A percentile compares a stretch with the other conserved stretches of the same genome.
These are phyloP conservation scores for Apus apus DNA, from an alignment of 2,113 vertebrate genomes.

Conservation along the genomic window DNA sequence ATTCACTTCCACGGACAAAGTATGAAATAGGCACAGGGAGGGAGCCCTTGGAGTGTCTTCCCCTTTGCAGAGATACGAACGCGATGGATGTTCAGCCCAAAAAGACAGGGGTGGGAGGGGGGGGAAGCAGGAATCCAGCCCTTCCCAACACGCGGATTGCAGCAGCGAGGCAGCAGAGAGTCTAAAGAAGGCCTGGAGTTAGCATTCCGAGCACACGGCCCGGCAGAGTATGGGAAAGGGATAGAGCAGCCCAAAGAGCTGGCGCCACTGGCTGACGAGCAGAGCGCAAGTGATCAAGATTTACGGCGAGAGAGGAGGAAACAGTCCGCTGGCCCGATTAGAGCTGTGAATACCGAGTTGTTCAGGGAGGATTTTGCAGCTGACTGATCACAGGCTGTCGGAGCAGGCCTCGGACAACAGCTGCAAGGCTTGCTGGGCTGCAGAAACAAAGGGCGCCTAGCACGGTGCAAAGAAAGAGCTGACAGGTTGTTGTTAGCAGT, in stretches of 20 bases:
- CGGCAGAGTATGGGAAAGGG: conserved; percentile 51
- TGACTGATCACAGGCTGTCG: conserved; percentile 85
- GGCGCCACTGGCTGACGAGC: conserved; percentile 79
- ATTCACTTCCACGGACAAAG: conserved; percentile 29
- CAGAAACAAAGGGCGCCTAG: conserved; percentile 79
- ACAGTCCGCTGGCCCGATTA: conserved; percentile 79
- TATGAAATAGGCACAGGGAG: background rate
- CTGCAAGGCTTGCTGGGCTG: conserved; percentile 83
- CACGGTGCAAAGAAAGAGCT: conserved; percentile 77
- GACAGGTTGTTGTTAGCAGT: conserved; percentile 85
- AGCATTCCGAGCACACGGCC: conserved; percentile 68
- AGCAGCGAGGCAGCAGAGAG: background rate
- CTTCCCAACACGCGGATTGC: conserved; percentile 3
- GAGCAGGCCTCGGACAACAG: conserved; percentile 83
- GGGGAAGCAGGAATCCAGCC: background rate
- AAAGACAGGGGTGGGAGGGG: background rate
- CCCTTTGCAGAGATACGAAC: background rate
- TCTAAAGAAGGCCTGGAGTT: conserved; percentile 50
- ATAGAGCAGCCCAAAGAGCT: conserved; percentile 76
- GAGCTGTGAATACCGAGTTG: conserved; percentile 81
- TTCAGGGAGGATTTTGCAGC: conserved; percentile 79
- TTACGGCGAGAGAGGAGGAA: conserved; percentile 82
- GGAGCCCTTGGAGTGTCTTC: background rate
- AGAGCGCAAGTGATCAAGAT: conserved; percentile 82
- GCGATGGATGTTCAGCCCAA: background rate